Base-by-base conservation (phyloP, 1,140 invertebrate species). In the Antheraea mylitta region DNA sequence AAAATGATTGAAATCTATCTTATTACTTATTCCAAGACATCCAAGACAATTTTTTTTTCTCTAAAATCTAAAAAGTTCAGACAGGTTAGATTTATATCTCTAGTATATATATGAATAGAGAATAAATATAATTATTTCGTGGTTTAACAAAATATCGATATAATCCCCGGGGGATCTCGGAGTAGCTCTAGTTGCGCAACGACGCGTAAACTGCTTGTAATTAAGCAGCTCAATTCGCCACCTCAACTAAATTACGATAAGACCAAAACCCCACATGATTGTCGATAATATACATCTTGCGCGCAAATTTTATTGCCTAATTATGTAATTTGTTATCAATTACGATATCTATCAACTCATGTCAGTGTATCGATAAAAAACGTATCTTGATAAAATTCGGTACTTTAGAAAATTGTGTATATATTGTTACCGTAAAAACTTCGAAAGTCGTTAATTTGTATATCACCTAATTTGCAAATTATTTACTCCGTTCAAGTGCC, bases 201-300 rank as follows among this genome's bases (percentile, higher is more conserved):
- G 72, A 58, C 58, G 72, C 74, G 74, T 78, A 74, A 78, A 75
- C 70, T 64, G 60, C 48, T 60, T 64, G 77, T 76, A 78, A 78
- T 78, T 78, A 74, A 78, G 70, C 70, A 42, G 66, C 68, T 69
- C 63, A 67, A 68, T 69, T 67, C 58, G 59, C 36, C 71, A 63
- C 70, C 66, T 67, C 70, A 13, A 65, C 64, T 67, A 37, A 69
- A 75, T 72, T 59, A 67, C 64, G 64, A 48, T 65, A 65, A 65
- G n/a, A 30, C 19, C 11, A 53, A 53, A n/a, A 13, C 45, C 45
- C 45, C 45, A 53, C 45, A 53, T 53, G 45, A 53, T 53, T 16
- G 45, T 53, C 45, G 45, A 53, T 53, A 53, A 53, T 53, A 1
- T 0, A 53, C 45, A 53, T 53, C 45, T 53, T 53, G 45, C 10